phyloP scores from a whole-genome alignment of 2,888 invertebrate genomes.

The Myopa tessellatipennis region DNA sequence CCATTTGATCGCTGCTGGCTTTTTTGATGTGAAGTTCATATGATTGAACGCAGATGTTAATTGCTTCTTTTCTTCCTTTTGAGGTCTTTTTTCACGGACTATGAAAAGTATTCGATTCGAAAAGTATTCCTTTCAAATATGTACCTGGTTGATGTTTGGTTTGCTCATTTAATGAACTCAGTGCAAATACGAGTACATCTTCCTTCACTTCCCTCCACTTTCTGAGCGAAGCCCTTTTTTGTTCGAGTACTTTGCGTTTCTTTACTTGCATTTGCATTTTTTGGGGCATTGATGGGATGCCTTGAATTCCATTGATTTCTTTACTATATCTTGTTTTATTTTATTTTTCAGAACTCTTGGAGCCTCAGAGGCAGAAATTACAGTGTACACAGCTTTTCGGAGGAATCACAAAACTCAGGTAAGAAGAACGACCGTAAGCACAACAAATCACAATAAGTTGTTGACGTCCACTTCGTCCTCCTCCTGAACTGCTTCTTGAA shows the following conservation, averaged over 20 bases:
- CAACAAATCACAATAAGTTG: background rate
- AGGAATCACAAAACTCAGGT: slow-evolving; percentile 51
- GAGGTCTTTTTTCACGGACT: too few species aligned
- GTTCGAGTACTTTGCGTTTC: background rate
- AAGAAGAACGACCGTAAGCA: slow-evolving; percentile 37
- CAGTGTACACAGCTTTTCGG: slow-evolving; percentile 66
- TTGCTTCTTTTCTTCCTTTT: too few species aligned
- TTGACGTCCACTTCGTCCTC: background rate
- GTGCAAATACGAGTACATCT: background rate
- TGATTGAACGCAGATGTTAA: too few species aligned
- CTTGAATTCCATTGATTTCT: background rate
- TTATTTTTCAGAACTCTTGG: slow-evolving; percentile 73
- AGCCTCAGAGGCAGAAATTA: slow-evolving; percentile 72
- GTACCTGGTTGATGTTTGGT: background rate
- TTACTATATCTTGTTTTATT: slow-evolving; percentile 39
- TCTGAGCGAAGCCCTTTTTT: background rate
- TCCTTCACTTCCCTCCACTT: background rate
- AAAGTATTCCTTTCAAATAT: background rate
- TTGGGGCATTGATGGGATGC: background rate
- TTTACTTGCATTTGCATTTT: background rate
- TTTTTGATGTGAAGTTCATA: too few species aligned
- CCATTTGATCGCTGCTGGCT: too few species aligned
- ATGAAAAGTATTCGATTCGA: too few species aligned
- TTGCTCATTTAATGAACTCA: too few species aligned
- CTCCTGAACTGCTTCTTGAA: background rate